Evolutionary conservation across 2,888 invertebrate species (phyloP).

Genomic region (Tupiocoris notatus): DNA sequence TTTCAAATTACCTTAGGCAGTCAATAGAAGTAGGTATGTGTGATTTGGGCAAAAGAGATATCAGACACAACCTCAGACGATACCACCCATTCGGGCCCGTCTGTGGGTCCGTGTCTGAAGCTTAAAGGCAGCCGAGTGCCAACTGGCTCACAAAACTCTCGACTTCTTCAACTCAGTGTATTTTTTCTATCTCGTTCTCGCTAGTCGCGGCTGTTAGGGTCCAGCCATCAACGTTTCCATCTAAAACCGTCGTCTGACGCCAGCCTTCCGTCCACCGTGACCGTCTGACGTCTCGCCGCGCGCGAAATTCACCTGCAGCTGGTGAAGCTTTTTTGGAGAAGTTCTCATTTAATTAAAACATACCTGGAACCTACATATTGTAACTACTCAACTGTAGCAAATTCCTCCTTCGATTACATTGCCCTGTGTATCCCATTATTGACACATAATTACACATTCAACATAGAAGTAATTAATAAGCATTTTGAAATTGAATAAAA

Average conservation of each 20-base stretch:
- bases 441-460: no score
- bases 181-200: background rate
- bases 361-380: no score
- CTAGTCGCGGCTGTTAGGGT: constrained; percentile 1
- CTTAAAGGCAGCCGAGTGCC: constrained; percentile 2
- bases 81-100: background rate
- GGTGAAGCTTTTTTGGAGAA: background rate
- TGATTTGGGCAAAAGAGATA: no score
- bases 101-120: background rate
- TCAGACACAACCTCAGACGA: background rate
- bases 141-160: constrained; percentile 29
- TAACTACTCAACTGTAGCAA: no score
- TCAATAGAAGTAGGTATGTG: no score
- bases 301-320: background rate
- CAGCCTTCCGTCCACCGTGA: constrained; percentile 6
- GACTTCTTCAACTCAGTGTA: background rate
- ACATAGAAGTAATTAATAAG: no score
- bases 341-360: no score
- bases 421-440: no score
- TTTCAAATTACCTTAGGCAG: no score
- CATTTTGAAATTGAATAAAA: no score
- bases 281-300: constrained; percentile 6
- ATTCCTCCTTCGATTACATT: no score
- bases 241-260: constrained; percentile 36
- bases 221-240: constrained; percentile 36